Percentiles rank a stretch among this genome's conserved stretches.
These are phyloP conservation scores for Fabriciana adippe DNA, from an alignment of 2,888 invertebrate species.

Conservation along the genomic window DNA sequence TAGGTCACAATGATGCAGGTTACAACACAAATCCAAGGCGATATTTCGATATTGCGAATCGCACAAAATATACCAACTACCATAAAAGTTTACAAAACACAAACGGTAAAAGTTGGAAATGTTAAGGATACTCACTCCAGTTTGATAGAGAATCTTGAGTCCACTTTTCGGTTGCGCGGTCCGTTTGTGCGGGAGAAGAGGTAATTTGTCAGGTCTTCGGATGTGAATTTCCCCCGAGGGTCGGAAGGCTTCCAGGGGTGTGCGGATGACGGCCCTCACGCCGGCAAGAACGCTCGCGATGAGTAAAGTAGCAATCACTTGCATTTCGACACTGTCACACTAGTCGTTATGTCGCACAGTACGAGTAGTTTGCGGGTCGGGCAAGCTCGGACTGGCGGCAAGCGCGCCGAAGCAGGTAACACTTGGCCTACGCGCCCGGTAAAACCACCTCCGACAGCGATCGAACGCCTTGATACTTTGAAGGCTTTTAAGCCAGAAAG, in stretches of 20 bases:
- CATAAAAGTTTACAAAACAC: neutral
- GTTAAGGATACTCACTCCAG: constrained; percentile 83
- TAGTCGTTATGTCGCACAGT: constrained; percentile 44
- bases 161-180: constrained; percentile 75
- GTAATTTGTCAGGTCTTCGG: constrained; percentile 74
- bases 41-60: constrained; percentile 19
- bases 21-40: constrained; percentile 32
- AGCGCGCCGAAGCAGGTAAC: constrained; percentile 73
- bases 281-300: constrained; percentile 66
- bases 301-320: constrained; percentile 68
- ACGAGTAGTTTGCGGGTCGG: constrained; percentile 65
- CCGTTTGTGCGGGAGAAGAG: constrained; percentile 74
- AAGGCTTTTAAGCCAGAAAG: constrained; percentile 45
- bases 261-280: constrained; percentile 71
- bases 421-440: constrained; percentile 78
- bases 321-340: constrained; percentile 52
- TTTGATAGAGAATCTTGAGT: constrained; percentile 87
- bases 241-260: constrained; percentile 82
- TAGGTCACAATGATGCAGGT: constrained; percentile 32
- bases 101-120: neutral
- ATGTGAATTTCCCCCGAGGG: constrained; percentile 74
- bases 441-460: constrained; percentile 72
- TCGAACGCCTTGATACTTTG: constrained; percentile 61
- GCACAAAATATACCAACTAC: neutral
- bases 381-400: constrained; percentile 69